Percentiles rank a stretch among this genome's conserved stretches.
phyloP scores from a whole-genome alignment of 2,888 invertebrate genomes.

The Acronicta aceris region DNA sequence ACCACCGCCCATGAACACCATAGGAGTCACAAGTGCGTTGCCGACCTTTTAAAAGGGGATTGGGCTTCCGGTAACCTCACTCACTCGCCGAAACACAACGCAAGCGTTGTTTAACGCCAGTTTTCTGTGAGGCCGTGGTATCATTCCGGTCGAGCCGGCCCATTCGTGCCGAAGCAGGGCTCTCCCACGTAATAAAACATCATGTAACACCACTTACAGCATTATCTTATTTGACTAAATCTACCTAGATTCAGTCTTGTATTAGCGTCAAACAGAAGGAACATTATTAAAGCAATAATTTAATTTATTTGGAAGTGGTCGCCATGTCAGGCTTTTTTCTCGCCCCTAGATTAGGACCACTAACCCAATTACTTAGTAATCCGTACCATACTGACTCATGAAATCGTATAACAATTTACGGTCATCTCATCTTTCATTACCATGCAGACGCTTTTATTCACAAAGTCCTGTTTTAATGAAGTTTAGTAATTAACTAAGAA shows the following conservation, averaged over 20 bases:
- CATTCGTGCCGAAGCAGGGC: no score
- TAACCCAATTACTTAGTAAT: slow-evolving; percentile 67
- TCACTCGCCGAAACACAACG: no score
- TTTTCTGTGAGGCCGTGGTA: no score
- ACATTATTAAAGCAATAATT: slow-evolving; percentile 60
- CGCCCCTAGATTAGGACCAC: slow-evolving; percentile 54
- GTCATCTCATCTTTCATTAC: slow-evolving; percentile 56
- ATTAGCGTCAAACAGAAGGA: slow-evolving; percentile 42
- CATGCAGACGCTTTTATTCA: slow-evolving; percentile 43
- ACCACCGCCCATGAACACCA: no score
- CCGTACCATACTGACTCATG: slow-evolving; percentile 60
- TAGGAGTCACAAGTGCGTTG: no score
- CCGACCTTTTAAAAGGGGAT: no score
- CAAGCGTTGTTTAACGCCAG: no score
- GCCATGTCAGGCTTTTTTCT: slow-evolving; percentile 61
- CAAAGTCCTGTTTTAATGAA: slow-evolving; percentile 4
- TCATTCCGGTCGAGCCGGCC: no score
- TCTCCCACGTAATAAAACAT: no score
- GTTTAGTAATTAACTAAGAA: slow-evolving; percentile 21
- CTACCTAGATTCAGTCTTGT: slow-evolving; percentile 25
- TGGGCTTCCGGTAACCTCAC: no score
- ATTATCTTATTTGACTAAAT: background rate
- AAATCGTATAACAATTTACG: slow-evolving; percentile 63
- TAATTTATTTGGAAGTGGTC: slow-evolving; percentile 62
- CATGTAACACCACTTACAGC: no score